phyloP scores from a whole-genome alignment of 2,888 invertebrate genomes.

The Lycophotia porphyrea region DNA sequence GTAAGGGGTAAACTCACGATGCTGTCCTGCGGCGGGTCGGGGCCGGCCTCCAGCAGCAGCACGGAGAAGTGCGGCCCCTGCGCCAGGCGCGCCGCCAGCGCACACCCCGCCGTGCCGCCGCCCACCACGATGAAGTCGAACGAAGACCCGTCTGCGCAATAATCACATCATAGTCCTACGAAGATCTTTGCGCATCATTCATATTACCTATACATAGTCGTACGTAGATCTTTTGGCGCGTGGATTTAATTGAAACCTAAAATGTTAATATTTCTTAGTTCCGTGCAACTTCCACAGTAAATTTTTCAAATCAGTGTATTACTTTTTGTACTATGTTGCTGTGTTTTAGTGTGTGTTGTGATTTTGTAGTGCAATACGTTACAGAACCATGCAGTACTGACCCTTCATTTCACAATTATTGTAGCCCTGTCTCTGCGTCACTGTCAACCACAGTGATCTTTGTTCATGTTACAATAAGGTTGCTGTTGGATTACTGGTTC shows the following conservation, averaged over 20 bases:
- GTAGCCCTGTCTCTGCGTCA: background rate
- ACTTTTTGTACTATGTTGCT: too few species aligned
- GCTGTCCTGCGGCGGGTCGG: conserved; percentile 80
- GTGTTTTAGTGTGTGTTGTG: too few species aligned
- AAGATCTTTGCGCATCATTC: background rate
- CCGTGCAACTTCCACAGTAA: background rate
- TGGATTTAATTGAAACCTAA: background rate
- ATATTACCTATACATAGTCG: background rate
- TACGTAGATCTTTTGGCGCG: background rate
- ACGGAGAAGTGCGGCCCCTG: conserved; percentile 69
- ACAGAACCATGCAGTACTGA: background rate
- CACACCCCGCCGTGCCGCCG: conserved; percentile 81
- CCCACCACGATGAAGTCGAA: conserved; percentile 85
- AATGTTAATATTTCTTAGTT: background rate
- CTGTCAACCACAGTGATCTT: background rate
- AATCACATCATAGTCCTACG: too few species aligned
- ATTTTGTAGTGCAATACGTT: background rate
- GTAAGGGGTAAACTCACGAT: conserved; percentile 73
- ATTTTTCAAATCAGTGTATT: too few species aligned
- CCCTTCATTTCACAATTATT: background rate
- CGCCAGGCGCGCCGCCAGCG: conserved; percentile 80
- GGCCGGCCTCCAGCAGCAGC: conserved; percentile 84
- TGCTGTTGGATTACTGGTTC: too few species aligned
- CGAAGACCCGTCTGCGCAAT: conserved; percentile 74
- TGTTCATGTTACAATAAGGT: background rate